Percentiles rank a stretch among this genome's conserved stretches.
These are phyloP conservation scores for Apamea crenata DNA, from an alignment of 2,888 invertebrate species.

Conservation along the genomic window DNA sequence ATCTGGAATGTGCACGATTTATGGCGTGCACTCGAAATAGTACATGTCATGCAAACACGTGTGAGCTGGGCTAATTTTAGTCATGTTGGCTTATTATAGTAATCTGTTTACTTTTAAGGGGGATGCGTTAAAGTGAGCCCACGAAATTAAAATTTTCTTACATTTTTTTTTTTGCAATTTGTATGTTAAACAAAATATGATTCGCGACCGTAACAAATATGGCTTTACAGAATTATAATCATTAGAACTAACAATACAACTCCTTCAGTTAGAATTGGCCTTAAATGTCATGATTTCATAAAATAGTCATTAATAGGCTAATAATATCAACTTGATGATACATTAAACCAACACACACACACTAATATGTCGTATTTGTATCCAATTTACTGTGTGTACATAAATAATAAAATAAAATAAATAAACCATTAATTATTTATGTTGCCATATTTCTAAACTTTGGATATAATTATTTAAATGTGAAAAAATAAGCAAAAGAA, in stretches of 20 bases:
- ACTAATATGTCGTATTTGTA: too few relatives aligned
- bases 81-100: not conserved
- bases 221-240: too few relatives aligned
- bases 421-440: not conserved
- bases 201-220: not conserved
- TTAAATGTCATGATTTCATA: too few relatives aligned
- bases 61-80: conserved; percentile 5
- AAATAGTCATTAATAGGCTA: too few relatives aligned
- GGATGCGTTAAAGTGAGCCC: not conserved
- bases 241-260: too few relatives aligned
- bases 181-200: not conserved
- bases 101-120: not conserved
- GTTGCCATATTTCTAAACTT: not conserved
- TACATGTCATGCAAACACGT: conserved; percentile 9
- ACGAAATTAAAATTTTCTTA: not conserved
- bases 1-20: conserved; percentile 51
- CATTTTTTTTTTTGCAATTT: not conserved
- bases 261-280: too few relatives aligned
- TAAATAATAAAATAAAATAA: too few relatives aligned
- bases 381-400: too few relatives aligned
- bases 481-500: too few relatives aligned
- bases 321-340: too few relatives aligned
- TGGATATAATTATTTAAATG: not conserved
- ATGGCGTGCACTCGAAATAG: conserved; percentile 46
- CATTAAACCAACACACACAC: too few relatives aligned